A percentile compares a stretch with the other conserved stretches of the same genome.
Conservation (phyloP, 2,797 vertebrate species). For the Helarctos malayanus region DNA sequence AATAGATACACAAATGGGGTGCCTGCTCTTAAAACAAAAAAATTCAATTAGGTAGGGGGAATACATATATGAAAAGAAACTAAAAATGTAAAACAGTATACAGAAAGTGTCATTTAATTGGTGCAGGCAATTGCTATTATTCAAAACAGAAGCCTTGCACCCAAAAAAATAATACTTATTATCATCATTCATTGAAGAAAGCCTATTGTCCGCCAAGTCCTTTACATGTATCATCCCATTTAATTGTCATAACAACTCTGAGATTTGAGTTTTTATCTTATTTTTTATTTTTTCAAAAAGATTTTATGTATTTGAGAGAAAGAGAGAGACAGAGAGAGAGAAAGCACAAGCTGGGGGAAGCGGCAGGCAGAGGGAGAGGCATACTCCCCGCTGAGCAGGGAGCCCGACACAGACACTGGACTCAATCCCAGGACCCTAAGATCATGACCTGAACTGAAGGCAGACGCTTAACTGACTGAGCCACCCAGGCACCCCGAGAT, state of each 20-base stretch:
- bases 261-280: background rate
- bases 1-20: background rate
- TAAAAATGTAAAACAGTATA: conserved; percentile 46
- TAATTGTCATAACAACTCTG: conserved; percentile 44
- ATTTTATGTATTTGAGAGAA: background rate
- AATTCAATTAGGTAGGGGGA: conserved; percentile 50
- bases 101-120: conserved; percentile 57
- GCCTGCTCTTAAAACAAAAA: conserved; percentile 24
- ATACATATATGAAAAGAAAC: conserved; percentile 51
- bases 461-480: background rate
- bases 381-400: background rate
- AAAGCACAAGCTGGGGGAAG: background rate
- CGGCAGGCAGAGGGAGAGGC: background rate
- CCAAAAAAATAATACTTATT: conserved; percentile 63
- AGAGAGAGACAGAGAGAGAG: background rate
- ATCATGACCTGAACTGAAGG: background rate
- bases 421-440: background rate
- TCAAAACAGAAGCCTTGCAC: conserved; percentile 63
- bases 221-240: conserved; percentile 3
- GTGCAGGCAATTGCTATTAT: conserved; percentile 7
- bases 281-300: background rate
- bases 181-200: conserved; percentile 40
- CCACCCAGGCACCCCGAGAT: background rate
- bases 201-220: background rate
- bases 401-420: background rate